Evolutionary conservation across 2,888 invertebrate species (phyloP), one percentile per base, ranked within the genome.

Genomic region (Coenonympha glycerion): DNA sequence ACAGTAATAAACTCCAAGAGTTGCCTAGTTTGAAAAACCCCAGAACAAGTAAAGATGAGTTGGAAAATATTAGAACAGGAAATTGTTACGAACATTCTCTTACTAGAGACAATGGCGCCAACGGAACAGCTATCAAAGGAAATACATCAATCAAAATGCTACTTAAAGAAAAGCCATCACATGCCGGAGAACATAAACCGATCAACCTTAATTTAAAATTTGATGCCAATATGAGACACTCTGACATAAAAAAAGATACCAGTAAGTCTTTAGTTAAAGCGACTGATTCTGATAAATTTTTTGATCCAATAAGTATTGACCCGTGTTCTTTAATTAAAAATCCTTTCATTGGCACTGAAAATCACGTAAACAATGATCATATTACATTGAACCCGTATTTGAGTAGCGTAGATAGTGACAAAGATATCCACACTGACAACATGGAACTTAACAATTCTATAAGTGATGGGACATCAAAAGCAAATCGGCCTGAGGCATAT

Each of bases 391-490:
- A 50, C 19, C 56, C 59, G 1, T 57, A 52, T 33, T 41, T 19
- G 1, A 50, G 53, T 31, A 53, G 40, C 19, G 45, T 42, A 22
- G 49, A 45, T 16, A 40, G 26, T 6, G 41, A 52, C 21, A 45
- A 46, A 24, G 18, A 49, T 11, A 45, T 40, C 41, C 11, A 22
- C 4, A 18, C 37, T 1, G 9, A 48, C 18, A 39, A 49, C 4
- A 51, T 64, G 26, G 61, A 68, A 28, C 50, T 76, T 0, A 75
- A 73, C 49, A 67, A 72, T 1, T 74, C 69, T 53, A 44, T 56
- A 1, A 77, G 73, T 41, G 73, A 75, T 28, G 69, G 66, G 0
- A 74, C 69, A 2, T 73, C 76, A 0, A 79, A 76, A 53, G 69
- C 63, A 1, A 67, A 59, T 40, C 57, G 59, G 13, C 36, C 37